Evolutionary conservation across 1,140 invertebrate genomes (phyloP).

Genomic region (Mercenaria mercenaria): DNA sequence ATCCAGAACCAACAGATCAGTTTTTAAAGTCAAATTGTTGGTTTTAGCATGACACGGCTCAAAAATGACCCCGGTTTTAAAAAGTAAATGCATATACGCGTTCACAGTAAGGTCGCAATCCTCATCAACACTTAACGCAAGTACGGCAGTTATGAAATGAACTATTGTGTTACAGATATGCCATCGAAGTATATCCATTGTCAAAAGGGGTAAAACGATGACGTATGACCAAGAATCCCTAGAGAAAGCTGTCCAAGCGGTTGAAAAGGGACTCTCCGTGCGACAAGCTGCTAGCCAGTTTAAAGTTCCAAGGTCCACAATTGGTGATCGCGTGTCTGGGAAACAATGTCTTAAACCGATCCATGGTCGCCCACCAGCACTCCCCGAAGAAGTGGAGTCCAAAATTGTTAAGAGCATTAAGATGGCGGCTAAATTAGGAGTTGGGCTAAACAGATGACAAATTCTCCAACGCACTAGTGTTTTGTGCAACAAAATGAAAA

Average conservation of each 20-base stretch:
- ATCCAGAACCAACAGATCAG: too few relatives aligned
- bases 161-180: too few relatives aligned
- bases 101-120: too few relatives aligned
- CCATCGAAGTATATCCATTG: not conserved
- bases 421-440: not conserved
- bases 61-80: too few relatives aligned
- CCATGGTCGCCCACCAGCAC: not conserved
- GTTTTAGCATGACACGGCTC: too few relatives aligned
- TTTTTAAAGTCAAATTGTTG: too few relatives aligned
- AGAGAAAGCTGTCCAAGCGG: conserved; percentile 1
- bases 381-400: not conserved
- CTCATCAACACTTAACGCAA: too few relatives aligned
- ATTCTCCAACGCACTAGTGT: conserved; percentile 20
- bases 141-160: too few relatives aligned
- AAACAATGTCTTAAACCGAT: not conserved
- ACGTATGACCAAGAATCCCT: not conserved
- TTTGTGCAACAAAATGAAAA: not conserved
- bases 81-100: too few relatives aligned
- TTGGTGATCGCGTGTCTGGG: conserved; percentile 1
- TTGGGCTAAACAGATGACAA: conserved; percentile 6
- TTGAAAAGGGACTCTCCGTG: not conserved
- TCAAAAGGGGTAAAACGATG: not conserved
- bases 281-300: not conserved
- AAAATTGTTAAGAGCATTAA: not conserved
- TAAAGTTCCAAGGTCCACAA: conserved; percentile 29